Conservation (phyloP, 2,888 invertebrate genomes). For the Orthosia gothica region DNA sequence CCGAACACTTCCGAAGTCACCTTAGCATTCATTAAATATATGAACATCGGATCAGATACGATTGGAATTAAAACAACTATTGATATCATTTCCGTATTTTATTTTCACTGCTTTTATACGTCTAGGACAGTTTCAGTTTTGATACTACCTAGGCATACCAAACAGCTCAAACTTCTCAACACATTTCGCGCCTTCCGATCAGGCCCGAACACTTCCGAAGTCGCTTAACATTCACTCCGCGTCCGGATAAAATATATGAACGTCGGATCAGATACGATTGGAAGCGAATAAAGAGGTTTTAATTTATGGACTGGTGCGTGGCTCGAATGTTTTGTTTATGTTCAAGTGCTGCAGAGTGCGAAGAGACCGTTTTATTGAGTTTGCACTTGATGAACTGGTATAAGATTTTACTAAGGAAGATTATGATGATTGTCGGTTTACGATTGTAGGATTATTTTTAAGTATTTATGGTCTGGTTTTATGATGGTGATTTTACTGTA, state of each 20-base stretch:
- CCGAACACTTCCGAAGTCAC: no score
- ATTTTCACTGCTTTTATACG: no score
- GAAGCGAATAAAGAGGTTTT: constrained; percentile 60
- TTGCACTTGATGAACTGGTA: constrained; percentile 34
- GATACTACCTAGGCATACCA: not conserved
- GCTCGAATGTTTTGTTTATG: constrained; percentile 59
- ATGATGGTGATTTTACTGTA: no score
- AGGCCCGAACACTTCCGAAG: constrained; percentile 35
- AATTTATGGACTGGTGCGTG: constrained; percentile 59
- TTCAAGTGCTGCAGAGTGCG: constrained; percentile 33
- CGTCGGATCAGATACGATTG: constrained; percentile 62
- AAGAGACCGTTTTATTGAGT: constrained; percentile 43
- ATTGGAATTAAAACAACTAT: no score
- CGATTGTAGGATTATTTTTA: not conserved
- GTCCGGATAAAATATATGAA: constrained; percentile 66
- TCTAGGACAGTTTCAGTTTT: not conserved
- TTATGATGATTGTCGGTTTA: constrained; percentile 7
- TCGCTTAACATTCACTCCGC: constrained; percentile 60
- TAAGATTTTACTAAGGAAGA: constrained; percentile 6
- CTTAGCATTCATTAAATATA: no score
- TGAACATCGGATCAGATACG: no score
- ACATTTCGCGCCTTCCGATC: constrained; percentile 36
- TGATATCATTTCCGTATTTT: no score
- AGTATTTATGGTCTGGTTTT: no score
- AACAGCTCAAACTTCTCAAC: constrained; percentile 18